Evolutionary conservation across 2,888 invertebrate genomes (phyloP).

Genomic region (Hirtodrosophila cameraria): DNA sequence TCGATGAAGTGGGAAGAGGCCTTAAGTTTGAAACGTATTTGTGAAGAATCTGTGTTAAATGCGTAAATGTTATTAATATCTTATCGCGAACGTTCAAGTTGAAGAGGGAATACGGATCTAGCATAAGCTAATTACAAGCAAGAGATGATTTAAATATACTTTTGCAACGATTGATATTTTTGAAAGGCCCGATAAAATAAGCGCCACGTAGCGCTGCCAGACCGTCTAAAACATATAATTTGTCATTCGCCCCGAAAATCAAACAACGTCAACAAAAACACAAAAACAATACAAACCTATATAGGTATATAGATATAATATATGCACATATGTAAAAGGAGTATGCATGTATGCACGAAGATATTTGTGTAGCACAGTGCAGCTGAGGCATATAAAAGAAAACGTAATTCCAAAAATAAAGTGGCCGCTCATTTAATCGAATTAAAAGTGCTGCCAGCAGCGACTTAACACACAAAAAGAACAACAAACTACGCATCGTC

Average conservation of each 20-base stretch:
- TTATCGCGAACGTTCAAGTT: too few relatives aligned
- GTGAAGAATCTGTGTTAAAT: too few relatives aligned
- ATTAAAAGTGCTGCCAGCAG: slow-evolving; percentile 47
- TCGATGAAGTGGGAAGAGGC: too few relatives aligned
- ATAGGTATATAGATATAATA: too few relatives aligned
- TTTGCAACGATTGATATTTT: background rate
- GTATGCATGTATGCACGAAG: slow-evolving; percentile 12
- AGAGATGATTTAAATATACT: too few relatives aligned
- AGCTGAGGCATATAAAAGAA: slow-evolving; percentile 42
- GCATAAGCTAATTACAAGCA: too few relatives aligned
- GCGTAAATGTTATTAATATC: too few relatives aligned
- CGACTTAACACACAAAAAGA: slow-evolving; percentile 4
- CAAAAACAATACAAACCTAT: too few relatives aligned
- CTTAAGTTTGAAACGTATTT: too few relatives aligned
- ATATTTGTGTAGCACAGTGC: slow-evolving; percentile 37
- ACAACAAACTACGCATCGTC: background rate
- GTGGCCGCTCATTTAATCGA: slow-evolving; percentile 60
- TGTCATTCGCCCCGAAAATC: slow-evolving; percentile 42
- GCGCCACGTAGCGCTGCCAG: slow-evolving; percentile 24
- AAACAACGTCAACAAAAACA: slow-evolving; percentile 60
- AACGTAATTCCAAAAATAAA: slow-evolving; percentile 69
- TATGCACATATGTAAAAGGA: slow-evolving; percentile 25
- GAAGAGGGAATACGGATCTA: too few relatives aligned
- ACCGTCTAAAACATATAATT: background rate
- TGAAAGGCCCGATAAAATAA: slow-evolving; percentile 8